Conservation (phyloP, 2,888 invertebrate species). For the Netelia fuscicornis region DNA sequence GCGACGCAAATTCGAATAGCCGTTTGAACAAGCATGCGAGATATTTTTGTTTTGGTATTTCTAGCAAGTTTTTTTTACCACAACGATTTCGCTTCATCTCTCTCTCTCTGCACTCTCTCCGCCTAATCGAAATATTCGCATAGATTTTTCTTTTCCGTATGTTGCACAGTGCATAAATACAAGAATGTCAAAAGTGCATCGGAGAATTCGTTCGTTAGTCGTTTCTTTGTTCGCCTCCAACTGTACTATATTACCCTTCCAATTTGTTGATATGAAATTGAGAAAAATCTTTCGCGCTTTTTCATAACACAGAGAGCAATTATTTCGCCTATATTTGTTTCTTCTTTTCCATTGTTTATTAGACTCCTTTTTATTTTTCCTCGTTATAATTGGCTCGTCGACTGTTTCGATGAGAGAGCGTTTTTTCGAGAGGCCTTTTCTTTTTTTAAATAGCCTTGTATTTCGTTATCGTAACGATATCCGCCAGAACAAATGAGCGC, state of each 20-base stretch:
- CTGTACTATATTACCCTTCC: constrained; percentile 66
- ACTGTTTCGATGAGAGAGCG: constrained; percentile 30
- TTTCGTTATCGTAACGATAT: constrained; percentile 51
- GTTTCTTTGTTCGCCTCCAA: constrained; percentile 41
- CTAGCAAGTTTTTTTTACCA: constrained; percentile 13
- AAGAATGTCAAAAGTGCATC: constrained; percentile 54
- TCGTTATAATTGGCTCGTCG: constrained; percentile 38
- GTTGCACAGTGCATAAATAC: constrained; percentile 60
- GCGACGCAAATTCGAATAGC: constrained; percentile 35
- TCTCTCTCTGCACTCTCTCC: background rate
- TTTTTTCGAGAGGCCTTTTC: background rate
- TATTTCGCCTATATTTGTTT: background rate
- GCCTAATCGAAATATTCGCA: background rate
- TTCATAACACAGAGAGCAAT: background rate
- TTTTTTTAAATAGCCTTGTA: constrained; percentile 6
- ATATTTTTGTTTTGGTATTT: constrained; percentile 25
- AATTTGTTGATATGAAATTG: constrained; percentile 68
- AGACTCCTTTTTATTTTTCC: background rate
- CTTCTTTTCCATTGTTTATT: constrained; percentile 2
- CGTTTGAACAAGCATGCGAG: constrained; percentile 20
- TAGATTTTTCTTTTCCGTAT: constrained; percentile 21
- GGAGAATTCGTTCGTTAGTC: background rate
- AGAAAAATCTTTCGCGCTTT: constrained; percentile 41
- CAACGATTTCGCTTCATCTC: constrained; percentile 17
- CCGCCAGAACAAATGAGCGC: constrained; percentile 27